Evolutionary conservation across 2,113 vertebrate genomes (phyloP), one percentile per base, ranked within the genome.

Genomic region (Trichomycterus rosablanca): DNA sequence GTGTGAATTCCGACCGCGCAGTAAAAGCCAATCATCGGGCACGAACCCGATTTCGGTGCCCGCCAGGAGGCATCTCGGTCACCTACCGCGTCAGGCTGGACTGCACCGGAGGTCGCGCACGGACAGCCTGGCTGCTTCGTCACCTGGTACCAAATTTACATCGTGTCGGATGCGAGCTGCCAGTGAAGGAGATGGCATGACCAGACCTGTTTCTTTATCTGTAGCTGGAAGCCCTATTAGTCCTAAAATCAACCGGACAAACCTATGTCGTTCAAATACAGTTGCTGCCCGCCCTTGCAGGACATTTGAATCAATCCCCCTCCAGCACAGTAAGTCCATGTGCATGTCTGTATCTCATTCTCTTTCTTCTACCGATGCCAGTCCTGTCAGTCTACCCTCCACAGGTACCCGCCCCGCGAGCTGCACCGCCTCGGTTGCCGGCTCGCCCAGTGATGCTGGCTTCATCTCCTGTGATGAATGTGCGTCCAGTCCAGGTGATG

Each of bases 401-500:
- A 89, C 88, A 67, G 86, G 85, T 16, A 90, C 92, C 74, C 88
- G 89, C 43, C 89, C 91, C 8, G 92, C 91, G 69, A 96, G 93
- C 67, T 90, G 89, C 82, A 95, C 88, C 46, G 90, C 90, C 56
- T 97, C 95, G 1, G 89, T 90, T 28, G 91, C 94, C 0, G 94
- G 93, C 63, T 97, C 95, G 14, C 95, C 94, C 15, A 94, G 89
- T 32, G 95, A 97, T 24, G 89, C 90, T 0, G 92, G 92, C 2
- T 97, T 97, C 65, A 91, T 94, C 82, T 95, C 95, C 2, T 89
- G 93, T 44, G 95, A 98, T 28, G 95, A 98, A 70, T 94, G 90
- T 3, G 88, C 92, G 59, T 97, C 93, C 9, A 97, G 95, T 69
- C 93, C 94, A 0, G 90, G 86, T 0, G 92, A 93, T 0, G 78